Base-by-base conservation (phyloP, 92 coral and sea anemone genomes). In the Muricea muricata region DNA sequence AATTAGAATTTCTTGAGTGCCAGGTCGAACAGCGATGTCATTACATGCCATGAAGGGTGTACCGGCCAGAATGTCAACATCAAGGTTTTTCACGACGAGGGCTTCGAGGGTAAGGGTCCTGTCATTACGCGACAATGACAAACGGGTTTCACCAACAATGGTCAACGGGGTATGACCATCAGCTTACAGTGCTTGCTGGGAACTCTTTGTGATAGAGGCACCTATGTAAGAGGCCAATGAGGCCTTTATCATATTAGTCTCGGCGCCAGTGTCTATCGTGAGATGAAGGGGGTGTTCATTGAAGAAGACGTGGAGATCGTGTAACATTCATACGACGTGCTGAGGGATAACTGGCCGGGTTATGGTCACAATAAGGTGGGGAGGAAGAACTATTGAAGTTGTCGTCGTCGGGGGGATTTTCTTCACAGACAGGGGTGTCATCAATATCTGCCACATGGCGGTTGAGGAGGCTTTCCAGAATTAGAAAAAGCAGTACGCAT, bases 21-120 rank as follows among this genome's bases (percentile, higher is more conserved):
- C 85, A 6, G 77, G 89, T 15, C 85, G 71, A 65, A 86, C 86
- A 5, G 89, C 73, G 21, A 86, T 86, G 75, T 80, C 81, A 4
- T 86, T 79, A 6, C 79, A 18, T 4, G 79, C 13, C 80, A 79
- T 86, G 31, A 86, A n/a, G 79, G 75, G 86, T 4, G 86, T 86
- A 0, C 90, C 90, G 41, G 82, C 90, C 6, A 65, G 42, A 31
- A 86, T 72, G 14, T 86, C 82, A 1, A 71, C 90, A 50, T 85
- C 85, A 11, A 76, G 80, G 41, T 86, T 72, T 30, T 86, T 65
- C 10, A 86, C 85, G 2, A 79, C 47, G 72, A 71, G 86, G 0
- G 80, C 90, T 39, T 86, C 75, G 20, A 80, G 85, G 0, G 58
- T 69, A 1, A 86, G 85, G 0, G 65, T 12, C 65, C 57, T 84